phyloP scores from a whole-genome alignment of 2,113 vertebrate species.

The Arizona elegans region DNA sequence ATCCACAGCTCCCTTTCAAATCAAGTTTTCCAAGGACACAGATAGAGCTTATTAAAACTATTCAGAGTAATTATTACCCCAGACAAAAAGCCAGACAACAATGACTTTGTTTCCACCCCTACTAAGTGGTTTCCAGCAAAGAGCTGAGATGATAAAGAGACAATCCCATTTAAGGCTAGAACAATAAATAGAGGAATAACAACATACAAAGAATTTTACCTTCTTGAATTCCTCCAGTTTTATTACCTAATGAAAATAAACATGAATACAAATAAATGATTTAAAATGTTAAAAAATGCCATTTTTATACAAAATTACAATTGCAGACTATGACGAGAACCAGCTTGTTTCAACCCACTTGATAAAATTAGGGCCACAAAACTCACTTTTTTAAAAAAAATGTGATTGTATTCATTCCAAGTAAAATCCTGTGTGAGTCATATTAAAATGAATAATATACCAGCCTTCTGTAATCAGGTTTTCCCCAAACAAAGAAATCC shows the following conservation, averaged over 20 bases:
- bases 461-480: neutral
- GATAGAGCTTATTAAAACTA: neutral
- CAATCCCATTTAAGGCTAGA: neutral
- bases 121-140: neutral
- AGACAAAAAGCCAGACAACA: neutral
- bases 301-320: neutral
- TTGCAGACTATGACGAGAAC: neutral
- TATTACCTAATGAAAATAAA: conserved; percentile 3
- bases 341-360: neutral
- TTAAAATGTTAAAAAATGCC: neutral
- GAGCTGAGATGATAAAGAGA: neutral
- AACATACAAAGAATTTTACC: neutral
- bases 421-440: neutral
- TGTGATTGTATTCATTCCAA: neutral
- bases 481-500: neutral
- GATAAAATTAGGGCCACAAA: neutral
- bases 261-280: neutral
- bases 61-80: neutral
- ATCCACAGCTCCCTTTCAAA: neutral
- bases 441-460: neutral
- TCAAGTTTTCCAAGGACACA: neutral
- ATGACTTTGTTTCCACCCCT: neutral
- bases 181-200: neutral
- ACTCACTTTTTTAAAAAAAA: neutral
- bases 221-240: neutral